Evolutionary conservation across 2,797 vertebrate species (phyloP), one percentile per base, ranked within the genome.

Genomic region (Macroramphosus scolopax): DNA sequence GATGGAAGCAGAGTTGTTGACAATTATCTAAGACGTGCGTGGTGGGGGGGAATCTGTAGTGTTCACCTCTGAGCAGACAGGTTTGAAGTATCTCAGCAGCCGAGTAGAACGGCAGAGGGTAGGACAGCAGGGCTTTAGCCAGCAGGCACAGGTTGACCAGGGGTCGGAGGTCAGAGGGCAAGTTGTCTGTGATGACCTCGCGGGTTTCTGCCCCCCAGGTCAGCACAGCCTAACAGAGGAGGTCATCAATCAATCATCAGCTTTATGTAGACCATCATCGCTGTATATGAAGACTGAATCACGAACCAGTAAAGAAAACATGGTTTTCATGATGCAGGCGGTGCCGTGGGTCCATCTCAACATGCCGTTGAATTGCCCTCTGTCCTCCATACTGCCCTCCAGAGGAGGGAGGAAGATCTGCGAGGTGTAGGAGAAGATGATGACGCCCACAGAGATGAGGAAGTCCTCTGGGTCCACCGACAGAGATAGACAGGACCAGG

Each of bases 341-440:
- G 86, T 76, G 54, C 79, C 77, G 15, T 93, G 92, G 17, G 89
- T 92, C 82, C 86, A 92, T 0, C 75, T 88, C 74, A 93, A 57
- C 87, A 93, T 89, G 18, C 47, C 33, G 2, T 63, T 38, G 53
- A 89, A 93, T 63, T 91, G 82, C 8, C 38, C 70, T 12, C 78
- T 86, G 44, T 89, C 83, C 53, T 80, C 84, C 93, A 92, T 91
- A 39, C 79, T 89, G 44, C 86, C 90, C 87, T 93, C 90, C 36
- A 91, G 72, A 3, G 88, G 80, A 38, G 89, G 88, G 65, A 94
- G 90, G 83, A 91, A 92, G 81, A 93, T 89, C 86, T 92, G 89
- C 0, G 91, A 94, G 17, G 92, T 94, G 52, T 94, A 95, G 69
- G 92, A 92, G 82, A 93, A 94, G 82, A 93, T 92, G 18, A 92